Evolutionary conservation across 2,797 vertebrate genomes (phyloP).

Genomic region (Sus cebifrons): DNA sequence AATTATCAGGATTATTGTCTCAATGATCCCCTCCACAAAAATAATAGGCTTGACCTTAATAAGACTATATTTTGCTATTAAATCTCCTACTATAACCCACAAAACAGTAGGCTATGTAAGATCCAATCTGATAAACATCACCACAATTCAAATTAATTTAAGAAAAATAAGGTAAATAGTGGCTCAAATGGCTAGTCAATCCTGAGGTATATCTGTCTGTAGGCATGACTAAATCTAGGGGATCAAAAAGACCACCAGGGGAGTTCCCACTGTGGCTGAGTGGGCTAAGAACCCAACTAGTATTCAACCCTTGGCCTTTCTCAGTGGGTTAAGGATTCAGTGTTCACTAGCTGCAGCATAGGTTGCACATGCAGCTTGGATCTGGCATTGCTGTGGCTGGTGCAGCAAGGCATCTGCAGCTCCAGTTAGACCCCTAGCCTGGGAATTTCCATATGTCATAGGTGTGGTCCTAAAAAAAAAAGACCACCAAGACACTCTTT

Average conservation of each 20-base stretch:
- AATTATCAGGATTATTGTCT: neutral
- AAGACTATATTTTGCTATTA: neutral
- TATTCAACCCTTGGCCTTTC: no score
- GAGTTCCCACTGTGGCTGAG: no score
- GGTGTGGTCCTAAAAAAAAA: no score
- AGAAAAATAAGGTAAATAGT: conserved; percentile 22
- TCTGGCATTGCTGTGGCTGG: no score
- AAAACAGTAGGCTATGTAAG: neutral
- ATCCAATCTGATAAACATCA: neutral
- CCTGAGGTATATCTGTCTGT: neutral
- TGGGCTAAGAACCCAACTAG: no score
- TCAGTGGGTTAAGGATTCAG: no score
- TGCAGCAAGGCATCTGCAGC: no score
- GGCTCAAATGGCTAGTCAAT: neutral
- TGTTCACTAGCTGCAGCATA: no score
- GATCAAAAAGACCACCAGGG: neutral
- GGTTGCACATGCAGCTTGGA: no score
- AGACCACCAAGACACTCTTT: neutral
- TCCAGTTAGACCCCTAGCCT: no score
- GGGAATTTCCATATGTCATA: no score
- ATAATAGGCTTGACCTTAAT: neutral
- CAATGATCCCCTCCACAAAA: neutral
- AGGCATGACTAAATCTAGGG: neutral
- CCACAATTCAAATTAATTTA: neutral
- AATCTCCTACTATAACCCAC: neutral